Conservation (phyloP, 2,888 invertebrate genomes). For the Lottia gigantea region DNA sequence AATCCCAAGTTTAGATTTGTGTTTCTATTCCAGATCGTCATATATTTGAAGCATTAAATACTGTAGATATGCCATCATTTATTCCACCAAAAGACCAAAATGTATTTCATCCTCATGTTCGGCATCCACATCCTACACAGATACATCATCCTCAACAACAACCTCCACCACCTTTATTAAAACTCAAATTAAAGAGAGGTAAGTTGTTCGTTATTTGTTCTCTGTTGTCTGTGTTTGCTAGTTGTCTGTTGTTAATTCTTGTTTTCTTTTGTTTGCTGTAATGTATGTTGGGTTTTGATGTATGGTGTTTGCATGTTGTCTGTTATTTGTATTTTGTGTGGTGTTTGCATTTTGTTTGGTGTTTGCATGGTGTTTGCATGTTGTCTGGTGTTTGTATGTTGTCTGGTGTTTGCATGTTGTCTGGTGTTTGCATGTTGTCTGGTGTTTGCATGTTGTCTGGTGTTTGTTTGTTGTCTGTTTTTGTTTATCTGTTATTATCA, state of each 20-base stretch:
- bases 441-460: background rate
- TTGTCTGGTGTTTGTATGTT: too few species aligned
- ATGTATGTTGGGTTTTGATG: too few species aligned
- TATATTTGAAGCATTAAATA: constrained; percentile 26
- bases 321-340: constrained; percentile 74
- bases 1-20: background rate
- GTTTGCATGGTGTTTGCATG: too few species aligned
- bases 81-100: too few species aligned
- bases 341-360: background rate
- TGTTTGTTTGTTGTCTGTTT: background rate
- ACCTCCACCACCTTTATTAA: constrained; percentile 49
- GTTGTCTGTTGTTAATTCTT: background rate
- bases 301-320: constrained; percentile 99
- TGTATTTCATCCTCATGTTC: too few species aligned
- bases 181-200: constrained; percentile 57
- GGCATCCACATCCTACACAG: constrained; percentile 33
- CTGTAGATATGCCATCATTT: constrained; percentile 24
- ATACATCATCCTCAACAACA: constrained; percentile 42
- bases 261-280: constrained; percentile 25
- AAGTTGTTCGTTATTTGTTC: constrained; percentile 8
- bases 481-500: background rate
- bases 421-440: background rate
- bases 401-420: too few species aligned
- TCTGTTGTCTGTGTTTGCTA: background rate
- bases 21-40: constrained; percentile 7